Evolutionary conservation across 2,113 vertebrate genomes (phyloP).

Genomic region (Colius striatus): DNA sequence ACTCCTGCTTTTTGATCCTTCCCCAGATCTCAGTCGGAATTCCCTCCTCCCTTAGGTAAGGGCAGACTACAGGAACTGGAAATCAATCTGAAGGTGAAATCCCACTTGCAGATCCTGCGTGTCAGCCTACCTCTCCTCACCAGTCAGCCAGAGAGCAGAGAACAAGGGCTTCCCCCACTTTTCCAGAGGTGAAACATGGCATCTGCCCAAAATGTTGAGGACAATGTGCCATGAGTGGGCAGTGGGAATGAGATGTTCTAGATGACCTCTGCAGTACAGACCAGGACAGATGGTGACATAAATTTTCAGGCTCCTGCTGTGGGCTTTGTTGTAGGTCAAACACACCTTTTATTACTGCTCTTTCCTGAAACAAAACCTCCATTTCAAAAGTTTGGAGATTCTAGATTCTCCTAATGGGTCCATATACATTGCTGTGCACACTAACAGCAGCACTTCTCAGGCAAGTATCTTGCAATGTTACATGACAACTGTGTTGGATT

Average conservation of each 20-base stretch:
- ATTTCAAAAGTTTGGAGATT: background rate
- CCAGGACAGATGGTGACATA: background rate
- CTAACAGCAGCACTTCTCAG: background rate
- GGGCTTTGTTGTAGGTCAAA: background rate
- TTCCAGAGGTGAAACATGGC: background rate
- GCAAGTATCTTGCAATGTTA: background rate
- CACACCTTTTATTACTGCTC: background rate
- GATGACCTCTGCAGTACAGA: background rate
- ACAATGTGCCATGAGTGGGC: rapidly evolving
- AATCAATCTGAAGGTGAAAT: background rate
- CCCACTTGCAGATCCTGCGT: rapidly evolving
- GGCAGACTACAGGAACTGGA: background rate
- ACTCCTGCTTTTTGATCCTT: conserved; percentile 25
- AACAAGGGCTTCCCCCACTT: background rate
- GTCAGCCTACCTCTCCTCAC: background rate
- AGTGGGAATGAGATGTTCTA: background rate
- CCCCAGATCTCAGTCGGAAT: conserved; percentile 6
- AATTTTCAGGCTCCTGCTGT: rapidly evolving
- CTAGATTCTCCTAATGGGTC: background rate
- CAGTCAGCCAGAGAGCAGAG: rapidly evolving
- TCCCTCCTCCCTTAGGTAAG: rapidly evolving
- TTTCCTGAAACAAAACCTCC: background rate
- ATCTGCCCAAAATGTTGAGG: background rate
- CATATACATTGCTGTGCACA: rapidly evolving
- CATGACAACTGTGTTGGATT: background rate